Base-by-base conservation (phyloP, 2,797 vertebrate genomes). In the Echeneis naucrates region DNA sequence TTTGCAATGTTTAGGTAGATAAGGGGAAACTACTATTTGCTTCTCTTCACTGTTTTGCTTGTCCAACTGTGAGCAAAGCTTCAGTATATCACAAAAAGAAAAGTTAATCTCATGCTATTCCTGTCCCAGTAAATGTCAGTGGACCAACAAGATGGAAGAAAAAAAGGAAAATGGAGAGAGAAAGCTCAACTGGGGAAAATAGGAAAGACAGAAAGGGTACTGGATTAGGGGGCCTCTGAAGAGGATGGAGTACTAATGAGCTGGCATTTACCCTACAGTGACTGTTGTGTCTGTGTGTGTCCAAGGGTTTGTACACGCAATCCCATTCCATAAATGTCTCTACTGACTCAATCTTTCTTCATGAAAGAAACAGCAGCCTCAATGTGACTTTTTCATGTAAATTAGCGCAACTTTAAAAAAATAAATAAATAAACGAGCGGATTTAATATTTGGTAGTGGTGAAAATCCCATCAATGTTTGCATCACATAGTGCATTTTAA, bases 201-300 rank as follows among this genome's bases (percentile, higher is more conserved):
- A 80, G 44, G 73, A 67, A 73, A 83, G 70, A 84, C 68, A 81
- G 80, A 89, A 56, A 80, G 86, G 66, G 54, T 63, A 66, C 70
- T 80, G 83, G 90, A 92, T 93, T 92, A 93, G 75, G 84, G 89
- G 89, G 86, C 88, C 91, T 85, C 89, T 55, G 56, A 81, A 81
- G 65, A 87, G 88, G 75, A 86, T 38, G n/a, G 75, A 80, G 55
- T 77, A 84, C 87, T 92, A 94, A 93, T 92, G 90, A 93, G 87
- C 85, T 87, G 87, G 87, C 85, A 92, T 87, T 88, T 88, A 88
- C 82, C 86, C 86, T 76, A 85, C 63, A 86, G 73, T 89, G 72
- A 76, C 61, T 64, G 5, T 76, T 69, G 60, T 58, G 68, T 66
- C 56, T 64, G 56, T 74, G 72, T 40, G 37, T 57, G 14, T 61